phyloP scores from a whole-genome alignment of 2,113 vertebrate species.

The Bos taurus region DNA sequence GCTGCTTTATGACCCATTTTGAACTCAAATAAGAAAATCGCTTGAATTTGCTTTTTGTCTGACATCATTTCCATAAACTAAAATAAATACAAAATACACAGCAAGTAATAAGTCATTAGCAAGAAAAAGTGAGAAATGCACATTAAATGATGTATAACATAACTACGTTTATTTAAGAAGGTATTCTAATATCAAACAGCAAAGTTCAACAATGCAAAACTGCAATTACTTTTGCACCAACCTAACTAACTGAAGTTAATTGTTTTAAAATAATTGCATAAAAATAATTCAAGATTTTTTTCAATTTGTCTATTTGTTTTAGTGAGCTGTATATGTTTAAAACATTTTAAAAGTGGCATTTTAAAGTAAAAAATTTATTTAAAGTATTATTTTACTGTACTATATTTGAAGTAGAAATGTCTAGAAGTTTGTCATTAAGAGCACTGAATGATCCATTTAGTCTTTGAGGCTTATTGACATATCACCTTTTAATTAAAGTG shows the following conservation, averaged over 20 bases:
- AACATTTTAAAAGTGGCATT: neutral
- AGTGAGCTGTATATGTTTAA: neutral
- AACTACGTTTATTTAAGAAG: neutral
- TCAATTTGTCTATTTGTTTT: neutral
- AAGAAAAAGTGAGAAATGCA: neutral
- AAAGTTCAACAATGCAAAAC: neutral
- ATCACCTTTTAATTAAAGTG: neutral
- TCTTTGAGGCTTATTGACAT: neutral
- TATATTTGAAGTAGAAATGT: neutral
- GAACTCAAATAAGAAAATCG: neutral
- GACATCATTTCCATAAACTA: neutral
- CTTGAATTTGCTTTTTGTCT: neutral
- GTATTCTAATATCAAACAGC: neutral
- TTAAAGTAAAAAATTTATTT: neutral
- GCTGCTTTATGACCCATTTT: neutral
- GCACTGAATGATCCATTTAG: neutral
- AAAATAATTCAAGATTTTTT: conserved; percentile 17
- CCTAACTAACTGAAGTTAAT: neutral
- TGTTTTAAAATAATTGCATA: neutral
- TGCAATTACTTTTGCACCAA: neutral
- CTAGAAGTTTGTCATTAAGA: neutral
- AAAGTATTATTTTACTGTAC: neutral
- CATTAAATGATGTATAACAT: neutral
- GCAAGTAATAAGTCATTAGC: neutral
- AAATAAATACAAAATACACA: neutral